Evolutionary conservation across 1,140 invertebrate genomes (phyloP), one percentile per base, ranked within the genome.

Genomic region (Drosophila sturtevanti): DNA sequence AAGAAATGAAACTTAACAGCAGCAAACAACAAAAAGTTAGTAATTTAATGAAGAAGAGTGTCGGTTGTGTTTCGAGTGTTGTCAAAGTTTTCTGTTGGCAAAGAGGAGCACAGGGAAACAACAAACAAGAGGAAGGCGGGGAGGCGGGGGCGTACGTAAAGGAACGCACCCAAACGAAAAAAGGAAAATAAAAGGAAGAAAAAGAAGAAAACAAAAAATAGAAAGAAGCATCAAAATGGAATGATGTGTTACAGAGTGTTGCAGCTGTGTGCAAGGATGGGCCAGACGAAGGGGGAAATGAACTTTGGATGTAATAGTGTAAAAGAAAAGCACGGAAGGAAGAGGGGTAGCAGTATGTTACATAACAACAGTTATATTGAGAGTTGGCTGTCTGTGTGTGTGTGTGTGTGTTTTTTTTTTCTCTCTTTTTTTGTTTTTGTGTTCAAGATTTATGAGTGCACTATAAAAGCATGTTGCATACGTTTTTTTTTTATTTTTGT

Each of bases 1-100:
- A 65, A 63, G 51, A 72, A 71, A 72, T 77, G 54, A 78, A 84
- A 71, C 62, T 73, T 63, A 85, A 73, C 60, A 64, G 27, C 61
- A 56, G 59, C 69, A 85, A 73, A 81, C 64, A 85, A 85, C 73
- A 65, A 81, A 87, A 86, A 77, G 82, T 86, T 87, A 75, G 79
- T 87, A 86, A 86, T 78, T 87, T 81, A 78, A 87, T 78, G 68
- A 75, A 55, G 37, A 44, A 71, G 61, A 12, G 16, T 52, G 52
- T 63, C 59, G 61, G 37, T 31, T 54, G 72, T 63, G 35, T 66
- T 72, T 61, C 64, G 61, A 73, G 60, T 78, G 66, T 71, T 79
- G 75, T 74, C 56, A 65, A 86, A 79, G 65, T 68, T 81, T 41
- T 16, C 41, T 44, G 14, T 48, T 48, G 14, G 27, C 7, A 6